Evolutionary conservation across 2,888 invertebrate genomes (phyloP), one percentile per base, ranked within the genome.

Genomic region (Leptarthrus brevirostris): DNA sequence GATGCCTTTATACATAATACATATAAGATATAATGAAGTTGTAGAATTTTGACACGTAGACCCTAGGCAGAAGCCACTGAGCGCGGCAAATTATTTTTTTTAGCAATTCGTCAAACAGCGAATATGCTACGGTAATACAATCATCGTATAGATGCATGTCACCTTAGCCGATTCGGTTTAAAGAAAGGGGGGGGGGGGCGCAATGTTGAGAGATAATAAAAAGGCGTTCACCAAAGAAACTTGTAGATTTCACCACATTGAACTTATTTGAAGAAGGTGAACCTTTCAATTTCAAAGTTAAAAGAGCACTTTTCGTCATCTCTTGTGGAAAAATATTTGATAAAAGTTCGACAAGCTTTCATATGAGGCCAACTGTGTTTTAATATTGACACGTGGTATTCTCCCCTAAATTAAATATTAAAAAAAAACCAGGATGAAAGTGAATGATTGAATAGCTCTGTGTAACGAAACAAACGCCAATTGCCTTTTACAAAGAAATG

Each of bases 11-110:
- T 72, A 72, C 72, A 72, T 72, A 72, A 72, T 47, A 72, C 44
- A 72, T 54, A 72, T 54, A 72, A 56, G 47, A 36, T 22, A 64
- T 75, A 75, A 75, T 75, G 75, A 75, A 75, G 74, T 75, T 72
- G 74, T 74, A 64, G 72, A 56, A 71, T 72, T 74, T 69, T 75
- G 75, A 75, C 75, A 74, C 72, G 74, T 74, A 73, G 40, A 18
- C 56, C 47, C 26, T 34, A 24, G 26, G 47, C 47, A 16, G 64
- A 22, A 66, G 52, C 20, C 69, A 69, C 52, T 12, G 34, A 69
- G 34, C 30, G 49, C 52, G 52, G 34, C 24, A 34, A 69, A 69
- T 69, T 44, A 49, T 69, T 52, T 69, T 69, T 69, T 18, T 30
- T n/a, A 36, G 44, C 72, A 72, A 72, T 72, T 30, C 72, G 56